A percentile compares a stretch with the other conserved stretches of the same genome.
These are phyloP conservation scores for Graptemys geographica DNA, from an alignment of 2,797 vertebrate genomes.

Conservation along the genomic window DNA sequence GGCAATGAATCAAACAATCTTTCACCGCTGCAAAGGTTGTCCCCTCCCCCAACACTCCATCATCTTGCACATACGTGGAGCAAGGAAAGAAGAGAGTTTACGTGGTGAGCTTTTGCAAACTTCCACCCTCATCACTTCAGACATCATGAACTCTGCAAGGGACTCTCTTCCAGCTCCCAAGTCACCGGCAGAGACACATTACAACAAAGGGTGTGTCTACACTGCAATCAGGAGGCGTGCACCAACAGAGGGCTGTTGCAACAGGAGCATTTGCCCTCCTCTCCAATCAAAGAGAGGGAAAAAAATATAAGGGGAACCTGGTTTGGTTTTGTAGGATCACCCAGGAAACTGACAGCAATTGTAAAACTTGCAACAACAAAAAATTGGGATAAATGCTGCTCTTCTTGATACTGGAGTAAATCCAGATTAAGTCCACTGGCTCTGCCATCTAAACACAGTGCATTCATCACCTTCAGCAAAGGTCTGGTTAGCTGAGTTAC, in stretches of 20 bases:
- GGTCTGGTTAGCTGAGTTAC: neutral
- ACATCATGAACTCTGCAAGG: fast-evolving
- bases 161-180: neutral
- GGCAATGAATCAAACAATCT: constrained; percentile 3
- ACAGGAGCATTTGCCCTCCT: neutral
- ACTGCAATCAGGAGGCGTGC: neutral
- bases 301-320: neutral
- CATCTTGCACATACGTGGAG: neutral
- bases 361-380: neutral
- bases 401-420: neutral
- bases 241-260: neutral
- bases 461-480: neutral
- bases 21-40: constrained; percentile 1
- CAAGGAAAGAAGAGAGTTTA: neutral
- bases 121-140: fast-evolving
- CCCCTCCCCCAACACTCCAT: neutral
- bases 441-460: neutral
- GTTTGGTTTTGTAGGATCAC: neutral
- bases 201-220: neutral
- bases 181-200: fast-evolving
- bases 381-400: neutral
- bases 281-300: neutral
- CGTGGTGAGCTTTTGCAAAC: neutral
- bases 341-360: neutral
- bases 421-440: neutral